Evolutionary conservation across 2,797 vertebrate species (phyloP).

Genomic region (Helarctos malayanus): DNA sequence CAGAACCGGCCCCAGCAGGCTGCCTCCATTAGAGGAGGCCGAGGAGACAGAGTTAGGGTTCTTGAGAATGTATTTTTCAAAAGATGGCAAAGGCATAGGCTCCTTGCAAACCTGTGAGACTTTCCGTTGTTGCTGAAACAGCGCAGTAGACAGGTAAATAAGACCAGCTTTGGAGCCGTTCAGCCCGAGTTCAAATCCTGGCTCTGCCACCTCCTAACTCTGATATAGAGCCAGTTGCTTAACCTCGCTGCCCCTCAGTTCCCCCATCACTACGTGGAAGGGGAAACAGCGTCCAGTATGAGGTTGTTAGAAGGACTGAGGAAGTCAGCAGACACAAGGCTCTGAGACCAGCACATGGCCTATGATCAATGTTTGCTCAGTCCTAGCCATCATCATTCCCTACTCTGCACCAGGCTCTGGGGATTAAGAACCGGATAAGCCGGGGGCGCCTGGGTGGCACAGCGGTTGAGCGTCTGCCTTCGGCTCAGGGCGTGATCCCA

Average conservation of each 20-base stretch:
- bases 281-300: neutral
- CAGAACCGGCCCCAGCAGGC: neutral
- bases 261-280: neutral
- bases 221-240: neutral
- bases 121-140: neutral
- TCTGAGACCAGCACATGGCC: neutral
- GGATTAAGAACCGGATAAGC: neutral
- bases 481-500: no score
- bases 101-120: neutral
- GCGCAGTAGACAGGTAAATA: neutral
- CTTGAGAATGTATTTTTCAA: neutral
- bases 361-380: neutral
- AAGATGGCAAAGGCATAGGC: neutral
- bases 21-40: neutral
- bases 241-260: neutral
- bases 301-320: neutral
- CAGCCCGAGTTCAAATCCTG: neutral
- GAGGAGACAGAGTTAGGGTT: neutral
- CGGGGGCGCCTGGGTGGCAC: no score
- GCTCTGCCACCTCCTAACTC: neutral
- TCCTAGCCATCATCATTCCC: neutral
- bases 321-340: conserved; percentile 14
- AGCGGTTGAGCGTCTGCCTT: no score
- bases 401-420: neutral
- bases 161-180: neutral